Percentiles rank a stretch among this genome's conserved stretches.
Evolutionary conservation across 2,113 vertebrate genomes (phyloP).

Genomic region (Poeciliopsis prolifica): DNA sequence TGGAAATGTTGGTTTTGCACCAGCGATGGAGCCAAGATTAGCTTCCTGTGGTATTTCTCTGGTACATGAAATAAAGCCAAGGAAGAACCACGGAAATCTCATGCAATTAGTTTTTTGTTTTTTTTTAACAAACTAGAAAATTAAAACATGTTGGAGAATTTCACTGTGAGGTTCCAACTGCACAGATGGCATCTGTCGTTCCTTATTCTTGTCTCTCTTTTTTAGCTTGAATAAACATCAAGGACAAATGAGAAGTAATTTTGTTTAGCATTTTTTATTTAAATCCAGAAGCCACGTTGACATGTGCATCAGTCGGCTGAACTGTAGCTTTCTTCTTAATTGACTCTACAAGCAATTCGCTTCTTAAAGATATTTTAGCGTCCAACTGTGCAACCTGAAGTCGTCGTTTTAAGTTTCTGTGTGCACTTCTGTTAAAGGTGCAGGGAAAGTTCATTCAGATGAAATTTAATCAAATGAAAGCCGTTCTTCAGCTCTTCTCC

Average conservation of each 20-base stretch:
- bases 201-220: background rate
- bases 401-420: conserved; percentile 1
- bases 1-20: background rate
- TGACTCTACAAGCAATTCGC: background rate
- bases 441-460: conserved; percentile 10
- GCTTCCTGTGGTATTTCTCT: background rate
- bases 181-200: background rate
- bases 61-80: no score
- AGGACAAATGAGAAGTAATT: background rate
- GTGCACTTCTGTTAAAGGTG: background rate
- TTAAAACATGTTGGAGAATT: background rate
- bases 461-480: conserved; percentile 21
- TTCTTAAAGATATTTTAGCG: background rate
- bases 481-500: conserved; percentile 10
- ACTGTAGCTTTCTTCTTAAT: background rate
- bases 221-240: background rate
- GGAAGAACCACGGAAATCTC: no score
- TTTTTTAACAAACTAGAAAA: background rate
- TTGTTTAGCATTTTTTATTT: background rate
- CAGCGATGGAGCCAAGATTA: background rate
- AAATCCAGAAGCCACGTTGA: background rate
- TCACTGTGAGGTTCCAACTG: background rate
- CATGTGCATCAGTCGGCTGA: background rate
- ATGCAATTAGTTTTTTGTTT: no score
- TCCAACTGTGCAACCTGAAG: background rate